A percentile compares a stretch with the other conserved stretches of the same genome.
phyloP scores from a whole-genome alignment of 2,888 invertebrate species.

The Acanthosoma haemorrhoidale region DNA sequence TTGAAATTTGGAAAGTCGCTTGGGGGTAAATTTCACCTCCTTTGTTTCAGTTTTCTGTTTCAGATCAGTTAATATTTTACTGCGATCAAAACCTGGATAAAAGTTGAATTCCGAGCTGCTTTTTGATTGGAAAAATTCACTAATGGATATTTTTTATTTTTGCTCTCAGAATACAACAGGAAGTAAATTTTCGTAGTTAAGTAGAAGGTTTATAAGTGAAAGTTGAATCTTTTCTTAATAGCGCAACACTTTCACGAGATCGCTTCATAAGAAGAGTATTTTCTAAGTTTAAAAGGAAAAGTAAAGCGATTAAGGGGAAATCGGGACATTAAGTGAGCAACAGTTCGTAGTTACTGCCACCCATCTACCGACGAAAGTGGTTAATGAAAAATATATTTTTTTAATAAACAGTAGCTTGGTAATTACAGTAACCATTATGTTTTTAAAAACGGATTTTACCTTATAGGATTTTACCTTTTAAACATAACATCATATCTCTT shows the following conservation, averaged over 20 bases:
- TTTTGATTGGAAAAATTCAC: too few relatives aligned
- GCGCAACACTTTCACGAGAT: constrained; percentile 4
- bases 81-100: too few relatives aligned
- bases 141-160: too few relatives aligned
- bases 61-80: too few relatives aligned
- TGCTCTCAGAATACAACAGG: too few relatives aligned
- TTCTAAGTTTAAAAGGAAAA: constrained; percentile 5
- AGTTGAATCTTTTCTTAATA: constrained; percentile 2
- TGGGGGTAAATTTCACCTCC: too few relatives aligned
- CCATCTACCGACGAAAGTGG: neutral
- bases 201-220: neutral
- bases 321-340: neutral
- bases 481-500: too few relatives aligned
- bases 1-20: too few relatives aligned
- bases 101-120: too few relatives aligned
- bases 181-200: constrained; percentile 5
- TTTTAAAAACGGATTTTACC: neutral
- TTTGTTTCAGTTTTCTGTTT: too few relatives aligned
- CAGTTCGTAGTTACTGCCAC: neutral
- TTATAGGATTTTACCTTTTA: too few relatives aligned
- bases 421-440: neutral
- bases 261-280: constrained; percentile 7
- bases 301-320: constrained; percentile 2
- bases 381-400: neutral
- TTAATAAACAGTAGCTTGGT: neutral